Base-by-base conservation (phyloP, 2,797 vertebrate species). In the Chloroceryle inda region DNA sequence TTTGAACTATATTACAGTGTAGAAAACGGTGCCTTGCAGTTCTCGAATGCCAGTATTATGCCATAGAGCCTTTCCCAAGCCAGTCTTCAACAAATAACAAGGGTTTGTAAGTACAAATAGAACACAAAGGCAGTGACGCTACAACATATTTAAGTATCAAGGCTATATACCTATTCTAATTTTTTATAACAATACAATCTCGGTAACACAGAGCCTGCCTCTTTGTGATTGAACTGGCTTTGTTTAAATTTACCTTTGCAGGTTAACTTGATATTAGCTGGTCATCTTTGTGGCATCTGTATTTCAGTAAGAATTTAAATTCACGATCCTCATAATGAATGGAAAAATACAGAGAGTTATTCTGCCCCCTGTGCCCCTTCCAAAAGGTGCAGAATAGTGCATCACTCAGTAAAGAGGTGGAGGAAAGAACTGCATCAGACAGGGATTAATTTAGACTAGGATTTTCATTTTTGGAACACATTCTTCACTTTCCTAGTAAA, bases 391-490 rank as follows among this genome's bases (percentile, higher is more conserved):
- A 71, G 38, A 94, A 73, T 78, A 78, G 55, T 33, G 76, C 69
- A 95, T 92, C 85, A 45, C 63, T 88, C 88, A 87, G 82, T 59
- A 68, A 88, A 85, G 83, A 73, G 80, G 58, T 31, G 80, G 80
- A 89, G 59, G 59, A 76, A 88, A 52, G 73, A 88, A 47, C 86
- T 88, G 71, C 73, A 90, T 89, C 85, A 88, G 73, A 64, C 45
- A 38, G 2, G 12, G 82, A 86, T 94, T 96, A 82, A 92, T 92
- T 92, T 94, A 81, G 88, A 88, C 79, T 56, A 76, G 63, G 67
- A 85, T 84, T 96, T 94, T 96, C 76, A 58, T 86, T 94, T 96
- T 86, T 88, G 88, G 88, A 90, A 82, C 52, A 71, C 37, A 55
- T 71, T 89, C 68, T 95, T 92, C 74, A 63, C 66, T 94, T 74